Conservation (phyloP, 2,797 vertebrate genomes). For the Pangasius sanitwongsei region DNA sequence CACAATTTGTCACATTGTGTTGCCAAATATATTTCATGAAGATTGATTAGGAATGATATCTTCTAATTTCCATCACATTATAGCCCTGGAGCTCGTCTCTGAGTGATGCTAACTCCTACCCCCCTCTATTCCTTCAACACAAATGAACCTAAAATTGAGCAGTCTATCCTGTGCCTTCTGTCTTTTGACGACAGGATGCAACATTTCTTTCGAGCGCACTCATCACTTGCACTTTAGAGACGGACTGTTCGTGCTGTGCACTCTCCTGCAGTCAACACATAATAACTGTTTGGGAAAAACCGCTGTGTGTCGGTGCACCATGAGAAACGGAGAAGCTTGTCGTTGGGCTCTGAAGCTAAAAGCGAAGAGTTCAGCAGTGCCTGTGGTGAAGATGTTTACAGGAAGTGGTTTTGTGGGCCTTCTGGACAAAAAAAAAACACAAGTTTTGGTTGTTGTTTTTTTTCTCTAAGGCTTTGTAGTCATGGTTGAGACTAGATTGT, state of each 20-base stretch:
- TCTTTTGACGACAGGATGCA: background rate
- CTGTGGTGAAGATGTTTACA: slow-evolving; percentile 44
- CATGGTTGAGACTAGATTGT: slow-evolving; percentile 27
- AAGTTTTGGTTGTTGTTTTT: background rate
- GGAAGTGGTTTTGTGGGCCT: slow-evolving; percentile 34
- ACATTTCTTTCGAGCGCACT: slow-evolving; percentile 6
- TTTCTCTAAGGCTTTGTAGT: slow-evolving; percentile 17
- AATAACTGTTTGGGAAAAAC: slow-evolving; percentile 30
- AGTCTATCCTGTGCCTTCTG: background rate
- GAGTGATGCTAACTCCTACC: background rate
- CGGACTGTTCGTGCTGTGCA: background rate
- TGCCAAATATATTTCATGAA: too few species aligned
- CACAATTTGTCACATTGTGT: background rate
- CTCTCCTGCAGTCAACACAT: slow-evolving; percentile 21
- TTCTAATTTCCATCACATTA: background rate
- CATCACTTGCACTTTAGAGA: background rate
- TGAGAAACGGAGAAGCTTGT: slow-evolving; percentile 37
- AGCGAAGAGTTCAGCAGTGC: slow-evolving; percentile 3
- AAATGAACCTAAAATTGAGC: background rate
- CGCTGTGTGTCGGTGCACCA: slow-evolving; percentile 10
- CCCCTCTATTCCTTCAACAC: background rate
- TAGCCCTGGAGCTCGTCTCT: background rate
- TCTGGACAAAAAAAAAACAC: slow-evolving; percentile 1
- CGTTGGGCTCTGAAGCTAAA: slow-evolving; percentile 25
- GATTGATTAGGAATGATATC: background rate